Evolutionary conservation across 2,888 invertebrate species (phyloP).

Genomic region (Dicycla oo): DNA sequence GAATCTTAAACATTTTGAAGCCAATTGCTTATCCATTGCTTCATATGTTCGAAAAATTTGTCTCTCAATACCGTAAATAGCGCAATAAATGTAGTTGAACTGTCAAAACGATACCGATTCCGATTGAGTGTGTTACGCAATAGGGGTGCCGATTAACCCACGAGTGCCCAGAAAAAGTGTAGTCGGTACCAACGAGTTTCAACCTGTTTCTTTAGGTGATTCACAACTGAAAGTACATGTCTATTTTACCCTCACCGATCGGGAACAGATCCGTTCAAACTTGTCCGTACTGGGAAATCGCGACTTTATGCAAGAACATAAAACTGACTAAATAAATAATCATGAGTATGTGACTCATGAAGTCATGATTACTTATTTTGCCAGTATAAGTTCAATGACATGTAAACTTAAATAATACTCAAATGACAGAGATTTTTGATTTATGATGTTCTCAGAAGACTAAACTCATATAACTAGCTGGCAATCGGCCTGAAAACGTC

Average conservation of each 20-base stretch:
- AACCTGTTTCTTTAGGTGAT: neutral
- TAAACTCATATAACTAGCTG: slow-evolving; percentile 38
- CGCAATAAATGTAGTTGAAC: no score
- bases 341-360: no score
- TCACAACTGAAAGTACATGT: neutral
- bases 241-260: neutral
- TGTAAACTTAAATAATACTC: slow-evolving; percentile 19
- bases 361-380: neutral
- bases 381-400: slow-evolving; percentile 22
- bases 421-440: slow-evolving; percentile 12
- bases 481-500: slow-evolving; percentile 45
- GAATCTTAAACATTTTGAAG: no score
- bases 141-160: neutral
- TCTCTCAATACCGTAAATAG: no score
- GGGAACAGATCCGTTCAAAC: neutral
- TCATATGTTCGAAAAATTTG: no score
- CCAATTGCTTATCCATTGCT: no score
- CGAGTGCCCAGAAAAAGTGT: no score
- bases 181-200: neutral
- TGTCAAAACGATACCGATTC: no score
- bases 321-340: no score
- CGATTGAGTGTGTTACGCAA: no score
- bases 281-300: neutral
- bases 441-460: slow-evolving; percentile 18
- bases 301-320: neutral